Evolutionary conservation across 2,888 invertebrate genomes (phyloP).

Genomic region (Nomada flava): DNA sequence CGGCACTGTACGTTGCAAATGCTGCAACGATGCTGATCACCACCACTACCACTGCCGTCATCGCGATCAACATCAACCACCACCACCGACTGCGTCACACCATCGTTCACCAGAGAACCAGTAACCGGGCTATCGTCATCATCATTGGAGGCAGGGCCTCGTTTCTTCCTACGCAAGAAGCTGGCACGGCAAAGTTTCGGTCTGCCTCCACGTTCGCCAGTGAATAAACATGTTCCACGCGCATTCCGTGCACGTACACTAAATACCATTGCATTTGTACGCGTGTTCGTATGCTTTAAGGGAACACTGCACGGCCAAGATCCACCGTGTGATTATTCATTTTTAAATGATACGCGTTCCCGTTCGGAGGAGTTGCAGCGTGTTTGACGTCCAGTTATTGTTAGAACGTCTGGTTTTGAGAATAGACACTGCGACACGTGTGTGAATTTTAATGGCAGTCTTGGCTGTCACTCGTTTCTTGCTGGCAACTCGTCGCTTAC

Average conservation of each 20-base stretch:
- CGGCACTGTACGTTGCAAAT: slow-evolving; percentile 78
- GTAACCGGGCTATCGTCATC: slow-evolving; percentile 50
- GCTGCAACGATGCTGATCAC: slow-evolving; percentile 68
- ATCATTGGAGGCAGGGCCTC: slow-evolving; percentile 63
- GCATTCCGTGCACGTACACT: too few relatives aligned
- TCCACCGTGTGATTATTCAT: slow-evolving; percentile 22
- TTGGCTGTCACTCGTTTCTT: slow-evolving; percentile 10
- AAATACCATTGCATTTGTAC: too few relatives aligned
- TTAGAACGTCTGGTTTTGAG: not conserved
- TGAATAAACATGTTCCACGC: slow-evolving; percentile 24
- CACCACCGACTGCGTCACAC: slow-evolving; percentile 57
- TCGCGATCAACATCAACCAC: slow-evolving; percentile 66
- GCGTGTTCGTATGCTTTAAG: not conserved
- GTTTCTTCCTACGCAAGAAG: slow-evolving; percentile 70
- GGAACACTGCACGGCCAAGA: too few relatives aligned
- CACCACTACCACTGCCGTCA: slow-evolving; percentile 51
- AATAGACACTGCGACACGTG: not conserved
- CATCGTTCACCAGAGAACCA: slow-evolving; percentile 58
- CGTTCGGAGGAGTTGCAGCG: not conserved
- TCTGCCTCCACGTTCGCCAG: slow-evolving; percentile 43
- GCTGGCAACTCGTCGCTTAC: not conserved
- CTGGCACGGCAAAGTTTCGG: slow-evolving; percentile 55
- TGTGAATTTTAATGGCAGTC: slow-evolving; percentile 9
- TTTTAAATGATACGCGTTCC: not conserved
- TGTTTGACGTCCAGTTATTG: slow-evolving; percentile 14